phyloP scores from a whole-genome alignment of 53 echinoderm and acorn worm genomes.

The Antedon mediterranea region DNA sequence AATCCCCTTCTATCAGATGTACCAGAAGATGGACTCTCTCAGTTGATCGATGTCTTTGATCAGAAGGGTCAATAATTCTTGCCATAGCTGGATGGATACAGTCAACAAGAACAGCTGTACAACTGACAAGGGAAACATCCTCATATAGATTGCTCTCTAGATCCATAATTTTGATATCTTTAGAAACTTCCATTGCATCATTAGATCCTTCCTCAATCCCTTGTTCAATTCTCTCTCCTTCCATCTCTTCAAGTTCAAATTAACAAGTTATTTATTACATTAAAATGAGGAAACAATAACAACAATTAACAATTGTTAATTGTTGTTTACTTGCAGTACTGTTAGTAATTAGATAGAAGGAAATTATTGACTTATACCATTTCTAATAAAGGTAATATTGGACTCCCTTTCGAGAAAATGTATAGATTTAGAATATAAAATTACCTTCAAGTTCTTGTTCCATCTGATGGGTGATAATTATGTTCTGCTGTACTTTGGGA shows the following conservation, averaged over 20 bases:
- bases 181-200: neutral
- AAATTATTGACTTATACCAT: too few species aligned
- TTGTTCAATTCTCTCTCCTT: neutral
- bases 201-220: neutral
- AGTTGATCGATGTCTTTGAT: constrained; percentile 5
- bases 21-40: constrained; percentile 2
- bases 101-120: neutral
- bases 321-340: too few species aligned
- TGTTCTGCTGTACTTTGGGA: too few species aligned
- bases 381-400: too few species aligned
- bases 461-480: too few species aligned
- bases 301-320: neutral
- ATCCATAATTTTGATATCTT: neutral
- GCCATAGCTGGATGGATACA: constrained; percentile 12
- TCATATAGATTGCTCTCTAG: neutral
- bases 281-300: too few species aligned
- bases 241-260: neutral
- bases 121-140: neutral
- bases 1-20: neutral
- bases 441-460: too few species aligned
- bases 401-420: too few species aligned
- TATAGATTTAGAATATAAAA: too few species aligned
- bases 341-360: too few species aligned
- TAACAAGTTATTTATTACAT: too few species aligned
- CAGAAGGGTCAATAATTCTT: constrained; percentile 2